Percentiles rank a stretch among this genome's conserved stretches.
These are phyloP conservation scores for Antrozous pallidus DNA, from an alignment of 2,797 vertebrate species.

Conservation along the genomic window DNA sequence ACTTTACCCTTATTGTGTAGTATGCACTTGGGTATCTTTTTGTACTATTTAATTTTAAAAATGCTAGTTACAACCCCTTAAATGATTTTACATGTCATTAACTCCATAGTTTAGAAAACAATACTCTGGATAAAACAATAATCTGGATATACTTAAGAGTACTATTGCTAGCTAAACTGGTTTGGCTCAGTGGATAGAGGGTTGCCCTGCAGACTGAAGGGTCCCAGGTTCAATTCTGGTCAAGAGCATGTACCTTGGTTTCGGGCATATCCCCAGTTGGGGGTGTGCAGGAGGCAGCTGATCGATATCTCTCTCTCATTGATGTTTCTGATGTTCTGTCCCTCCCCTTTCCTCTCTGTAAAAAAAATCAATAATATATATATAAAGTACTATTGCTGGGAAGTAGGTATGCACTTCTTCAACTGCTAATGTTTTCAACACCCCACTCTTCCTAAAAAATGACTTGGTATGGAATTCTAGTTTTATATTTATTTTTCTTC, in stretches of 20 bases:
- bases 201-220: too few species aligned
- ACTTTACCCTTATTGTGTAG: not conserved
- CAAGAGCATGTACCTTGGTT: too few species aligned
- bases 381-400: not conserved
- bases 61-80: not conserved
- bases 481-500: conserved; percentile 15
- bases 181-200: too few species aligned
- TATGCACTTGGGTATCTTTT: not conserved
- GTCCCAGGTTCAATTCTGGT: too few species aligned
- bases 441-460: not conserved
- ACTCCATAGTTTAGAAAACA: not conserved
- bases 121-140: not conserved
- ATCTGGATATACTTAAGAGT: not conserved
- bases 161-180: too few species aligned
- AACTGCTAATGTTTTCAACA: not conserved
- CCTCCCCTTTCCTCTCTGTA: too few species aligned
- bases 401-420: not conserved
- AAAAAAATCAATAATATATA: too few species aligned
- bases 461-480: not conserved
- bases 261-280: too few species aligned
- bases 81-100: conserved; percentile 31
- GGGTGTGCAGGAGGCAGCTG: too few species aligned
- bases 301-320: too few species aligned
- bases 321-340: too few species aligned
- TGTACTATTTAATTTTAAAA: not conserved